These are phyloP conservation scores for Gopherus flavomarginatus DNA, from an alignment of 2,113 vertebrate genomes.

Conservation along the genomic window DNA sequence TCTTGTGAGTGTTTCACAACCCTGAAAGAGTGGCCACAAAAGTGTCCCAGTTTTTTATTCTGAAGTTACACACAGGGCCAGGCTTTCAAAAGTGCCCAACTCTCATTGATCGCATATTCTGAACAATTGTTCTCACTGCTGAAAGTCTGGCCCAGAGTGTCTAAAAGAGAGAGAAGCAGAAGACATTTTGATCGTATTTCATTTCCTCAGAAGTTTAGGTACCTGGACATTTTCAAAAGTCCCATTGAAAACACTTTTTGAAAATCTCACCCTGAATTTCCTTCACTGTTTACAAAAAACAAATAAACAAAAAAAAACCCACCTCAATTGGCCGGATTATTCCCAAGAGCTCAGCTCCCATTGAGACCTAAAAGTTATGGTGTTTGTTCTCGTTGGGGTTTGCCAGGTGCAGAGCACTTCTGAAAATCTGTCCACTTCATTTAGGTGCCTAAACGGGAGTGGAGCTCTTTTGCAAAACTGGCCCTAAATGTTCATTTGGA, in stretches of 20 bases:
- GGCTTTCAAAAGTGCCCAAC: not conserved
- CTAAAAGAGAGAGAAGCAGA: not conserved
- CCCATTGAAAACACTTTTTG: not conserved
- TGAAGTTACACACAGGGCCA: not conserved
- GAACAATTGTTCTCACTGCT: not conserved
- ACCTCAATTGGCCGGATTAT: not conserved
- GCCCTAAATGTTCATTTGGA: not conserved
- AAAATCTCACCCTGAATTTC: not conserved
- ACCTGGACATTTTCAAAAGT: not conserved
- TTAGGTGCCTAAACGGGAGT: too few relatives aligned
- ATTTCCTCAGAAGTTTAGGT: not conserved
- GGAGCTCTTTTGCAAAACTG: too few relatives aligned
- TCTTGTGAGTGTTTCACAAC: not conserved
- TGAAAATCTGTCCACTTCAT: not conserved
- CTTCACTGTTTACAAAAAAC: not conserved
- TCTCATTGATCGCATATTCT: not conserved
- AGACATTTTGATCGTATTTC: not conserved
- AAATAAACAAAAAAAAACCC: not conserved
- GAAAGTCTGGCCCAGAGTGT: not conserved
- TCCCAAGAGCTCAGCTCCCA: conserved; percentile 21
- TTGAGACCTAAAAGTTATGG: not conserved
- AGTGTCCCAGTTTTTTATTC: not conserved
- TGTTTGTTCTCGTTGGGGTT: not conserved
- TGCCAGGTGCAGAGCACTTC: not conserved
- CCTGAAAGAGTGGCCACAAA: not conserved